Base-by-base conservation (phyloP, 2,797 vertebrate species). In the Potorous gilbertii region DNA sequence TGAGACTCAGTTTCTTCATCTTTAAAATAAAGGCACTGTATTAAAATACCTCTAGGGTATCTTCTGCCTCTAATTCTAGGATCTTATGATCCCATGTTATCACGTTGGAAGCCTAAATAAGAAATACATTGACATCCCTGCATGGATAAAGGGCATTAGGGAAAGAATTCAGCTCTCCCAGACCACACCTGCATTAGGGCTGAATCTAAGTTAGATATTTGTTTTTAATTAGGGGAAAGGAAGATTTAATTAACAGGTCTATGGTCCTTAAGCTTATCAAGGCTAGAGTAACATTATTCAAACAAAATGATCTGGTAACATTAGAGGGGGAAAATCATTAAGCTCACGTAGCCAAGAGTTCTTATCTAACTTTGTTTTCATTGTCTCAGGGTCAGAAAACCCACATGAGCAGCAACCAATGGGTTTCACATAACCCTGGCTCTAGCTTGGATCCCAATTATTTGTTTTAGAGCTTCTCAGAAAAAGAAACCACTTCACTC, bases 401-500 rank as follows among this genome's bases (percentile, higher is more conserved):
- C 96, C 96, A 94, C 97, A 97, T 94, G 96, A 59, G 94, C 96
- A 97, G 93, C 96, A 97, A 95, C 50, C 54, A 95, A 90, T 52
- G 92, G 92, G 91, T 97, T 97, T 96, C 96, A 94, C 93, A 94
- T 94, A 97, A 96, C 56, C 34, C 62, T 93, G 94, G 96, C 94
- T 95, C 94, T 96, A 95, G 97, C 93, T 92, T 96, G 96, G 91
- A 98, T 96, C 94, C 94, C 93, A 96, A 97, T 97, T 97, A 97
- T 95, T 97, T 97, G 92, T 97, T 94, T 94, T 62, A 90, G 52
- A 91, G 56, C 11, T 54, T 98, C 96, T 96, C 96, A 97, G 97
- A 98, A 98, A 98, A 93, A 96, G 91, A 97, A 97, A 95, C 97
- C 97, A 95, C 97, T 96, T 94, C 92, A 90, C 92, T 97, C 8